Evolutionary conservation across 1,140 invertebrate genomes (phyloP).

Genomic region (Drosophila nasuta): DNA sequence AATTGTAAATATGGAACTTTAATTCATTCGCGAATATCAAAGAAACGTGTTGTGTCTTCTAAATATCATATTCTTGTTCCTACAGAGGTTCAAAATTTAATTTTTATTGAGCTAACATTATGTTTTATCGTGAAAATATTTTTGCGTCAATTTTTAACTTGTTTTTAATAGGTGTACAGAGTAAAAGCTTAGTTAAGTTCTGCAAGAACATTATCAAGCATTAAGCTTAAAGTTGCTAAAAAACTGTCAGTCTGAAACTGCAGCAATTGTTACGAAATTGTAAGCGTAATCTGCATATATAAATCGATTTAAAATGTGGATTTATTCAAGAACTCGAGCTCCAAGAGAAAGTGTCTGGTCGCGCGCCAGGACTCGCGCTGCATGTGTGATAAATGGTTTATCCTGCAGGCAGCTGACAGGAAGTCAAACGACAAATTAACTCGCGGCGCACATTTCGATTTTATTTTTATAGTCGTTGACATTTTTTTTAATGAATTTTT

Average conservation of each 20-base stretch:
- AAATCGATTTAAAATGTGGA: neutral
- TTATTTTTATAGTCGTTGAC: constrained; percentile 71
- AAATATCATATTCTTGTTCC: too few species aligned
- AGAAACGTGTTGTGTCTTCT: too few species aligned
- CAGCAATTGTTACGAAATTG: neutral
- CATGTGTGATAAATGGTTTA: constrained; percentile 52
- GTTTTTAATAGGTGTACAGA: too few species aligned
- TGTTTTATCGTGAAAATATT: too few species aligned
- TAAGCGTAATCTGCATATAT: neutral
- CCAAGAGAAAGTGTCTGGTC: constrained; percentile 1
- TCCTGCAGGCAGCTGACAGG: constrained; percentile 72
- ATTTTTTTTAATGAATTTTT: constrained; percentile 65
- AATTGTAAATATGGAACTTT: too few species aligned
- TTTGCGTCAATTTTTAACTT: too few species aligned
- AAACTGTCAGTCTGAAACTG: neutral
- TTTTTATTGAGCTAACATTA: too few species aligned
- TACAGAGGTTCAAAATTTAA: too few species aligned
- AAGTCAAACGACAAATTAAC: constrained; percentile 82
- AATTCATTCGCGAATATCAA: too few species aligned
- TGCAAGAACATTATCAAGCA: too few species aligned
- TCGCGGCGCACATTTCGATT: constrained; percentile 33
- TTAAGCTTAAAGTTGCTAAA: neutral
- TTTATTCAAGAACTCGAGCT: neutral
- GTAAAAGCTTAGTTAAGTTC: too few species aligned
- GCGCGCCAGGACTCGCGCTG: constrained; percentile 23